Evolutionary conservation across 2,888 invertebrate genomes (phyloP), one percentile per base, ranked within the genome.

Genomic region (Eulithis prunata): DNA sequence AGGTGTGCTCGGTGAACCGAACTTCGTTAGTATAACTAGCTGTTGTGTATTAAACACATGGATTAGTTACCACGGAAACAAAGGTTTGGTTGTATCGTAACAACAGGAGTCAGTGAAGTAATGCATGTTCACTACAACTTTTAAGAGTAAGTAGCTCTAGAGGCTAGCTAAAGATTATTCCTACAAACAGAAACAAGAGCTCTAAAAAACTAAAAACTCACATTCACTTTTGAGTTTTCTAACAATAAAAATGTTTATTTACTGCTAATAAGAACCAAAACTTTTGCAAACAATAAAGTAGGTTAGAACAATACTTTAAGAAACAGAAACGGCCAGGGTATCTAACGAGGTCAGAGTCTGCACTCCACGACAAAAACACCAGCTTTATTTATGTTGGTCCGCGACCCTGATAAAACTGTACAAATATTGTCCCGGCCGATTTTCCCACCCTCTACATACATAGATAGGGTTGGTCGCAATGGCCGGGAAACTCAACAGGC

Each of bases 341-440:
- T 54, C 41, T 13, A 36, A 14, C 14, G 64, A 46, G 69, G 71
- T 58, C 70, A 66, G 63, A 62, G 64, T 59, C 64, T 71, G 52
- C 66, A 62, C 68, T 66, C 65, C 59, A 54, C 53, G 63, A 68
- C 70, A 70, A 73, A 73, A 73, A 72, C 72, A 73, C 54, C 57
- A 64, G 52, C 59, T 64, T 66, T 72, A 71, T 75, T 72, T 73
- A 72, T 72, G 71, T 75, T 72, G 51, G 64, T 65, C 60, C 58
- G 60, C 68, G 69, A 65, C 73, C 70, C 75, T 75, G 75, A 72
- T 72, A 71, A 68, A 71, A 68, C 69, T 70, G 69, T 64, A 65
- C 71, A 75, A 75, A 75, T 70, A 73, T 70, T 69, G 62, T 70
- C 66, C 36, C 45, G 49, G 45, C 5, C 7, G 54, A 57, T 51